phyloP scores from a whole-genome alignment of 1,140 invertebrate species.

The Coptotermes formosanus region DNA sequence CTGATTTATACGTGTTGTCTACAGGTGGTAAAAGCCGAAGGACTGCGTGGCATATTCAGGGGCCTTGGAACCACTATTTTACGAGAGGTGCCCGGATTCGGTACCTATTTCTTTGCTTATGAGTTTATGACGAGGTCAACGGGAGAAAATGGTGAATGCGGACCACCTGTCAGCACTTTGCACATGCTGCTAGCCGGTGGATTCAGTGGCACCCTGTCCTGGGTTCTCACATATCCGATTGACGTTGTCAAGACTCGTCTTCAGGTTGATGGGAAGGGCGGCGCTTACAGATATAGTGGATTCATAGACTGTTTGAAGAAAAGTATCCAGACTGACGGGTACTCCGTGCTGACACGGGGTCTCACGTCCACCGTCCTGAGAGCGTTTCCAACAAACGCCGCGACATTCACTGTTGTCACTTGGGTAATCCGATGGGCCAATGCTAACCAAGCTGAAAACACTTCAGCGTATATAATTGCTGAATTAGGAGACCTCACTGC shows the following conservation, averaged over 20 bases:
- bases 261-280: slow-evolving; percentile 64
- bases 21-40: slow-evolving; percentile 50
- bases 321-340: slow-evolving; percentile 68
- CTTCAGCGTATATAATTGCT: neutral
- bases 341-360: slow-evolving; percentile 65
- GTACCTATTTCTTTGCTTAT: slow-evolving; percentile 71
- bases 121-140: slow-evolving; percentile 61
- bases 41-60: slow-evolving; percentile 66
- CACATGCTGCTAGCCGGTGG: slow-evolving; percentile 76
- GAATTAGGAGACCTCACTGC: neutral
- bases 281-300: slow-evolving; percentile 58
- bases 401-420: slow-evolving; percentile 82
- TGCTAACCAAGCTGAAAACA: neutral
- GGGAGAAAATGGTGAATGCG: slow-evolving; percentile 4
- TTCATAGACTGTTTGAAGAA: slow-evolving; percentile 68
- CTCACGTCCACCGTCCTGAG: slow-evolving; percentile 74
- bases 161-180: slow-evolving; percentile 49
- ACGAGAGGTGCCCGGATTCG: slow-evolving; percentile 73
- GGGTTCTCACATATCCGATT: slow-evolving; percentile 82
- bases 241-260: slow-evolving; percentile 88
- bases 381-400: slow-evolving; percentile 91
- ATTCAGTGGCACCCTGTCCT: slow-evolving; percentile 77
- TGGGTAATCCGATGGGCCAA: slow-evolving; percentile 59
- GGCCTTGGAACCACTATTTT: slow-evolving; percentile 72
- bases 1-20: neutral